Evolutionary conservation across 1,140 invertebrate species (phyloP).

Genomic region (Drosophila micromelanica): DNA sequence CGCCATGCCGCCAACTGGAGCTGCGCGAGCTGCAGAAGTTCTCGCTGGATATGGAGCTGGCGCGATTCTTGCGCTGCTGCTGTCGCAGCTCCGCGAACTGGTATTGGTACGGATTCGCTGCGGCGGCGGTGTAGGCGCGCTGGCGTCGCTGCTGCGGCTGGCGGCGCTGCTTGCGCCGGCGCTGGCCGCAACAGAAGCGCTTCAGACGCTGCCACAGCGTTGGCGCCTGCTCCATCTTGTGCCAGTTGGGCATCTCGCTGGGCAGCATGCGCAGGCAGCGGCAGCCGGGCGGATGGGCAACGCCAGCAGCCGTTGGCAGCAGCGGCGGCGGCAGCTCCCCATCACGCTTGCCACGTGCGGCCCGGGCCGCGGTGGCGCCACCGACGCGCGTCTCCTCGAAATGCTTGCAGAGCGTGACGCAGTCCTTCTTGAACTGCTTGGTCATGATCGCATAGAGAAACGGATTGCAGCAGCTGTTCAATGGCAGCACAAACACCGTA

Average conservation of each 20-base stretch:
- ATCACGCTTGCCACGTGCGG: conserved; percentile 56
- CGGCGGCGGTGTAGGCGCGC: conserved; percentile 68
- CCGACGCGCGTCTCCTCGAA: conserved; percentile 97
- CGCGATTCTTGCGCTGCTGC: conserved; percentile 90
- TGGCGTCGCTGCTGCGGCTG: conserved; percentile 68
- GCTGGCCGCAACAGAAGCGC: conserved; percentile 68
- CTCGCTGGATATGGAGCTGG: conserved; percentile 93
- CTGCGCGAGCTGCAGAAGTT: conserved; percentile 93
- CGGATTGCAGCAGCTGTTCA: conserved; percentile 98
- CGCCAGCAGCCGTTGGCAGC: conserved; percentile 85
- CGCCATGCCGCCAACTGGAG: conserved; percentile 92
- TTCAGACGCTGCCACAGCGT: conserved; percentile 65
- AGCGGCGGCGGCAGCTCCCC: conserved; percentile 83
- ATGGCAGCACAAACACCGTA: conserved; percentile 96
- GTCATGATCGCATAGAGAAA: conserved; percentile 98
- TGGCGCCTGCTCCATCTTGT: conserved; percentile 75
- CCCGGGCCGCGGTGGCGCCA: conserved; percentile 86
- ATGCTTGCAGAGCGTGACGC: conserved; percentile 96
- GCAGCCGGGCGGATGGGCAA: conserved; percentile 87
- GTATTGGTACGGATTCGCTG: conserved; percentile 90
- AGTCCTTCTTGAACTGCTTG: conserved; percentile 99
- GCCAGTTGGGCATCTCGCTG: conserved; percentile 87
- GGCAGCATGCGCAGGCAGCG: conserved; percentile 86
- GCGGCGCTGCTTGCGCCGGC: conserved; percentile 68
- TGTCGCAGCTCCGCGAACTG: conserved; percentile 91